A percentile compares a stretch with the other conserved stretches of the same genome.
phyloP scores from a whole-genome alignment of 2,113 vertebrate species.

The Menidia beryllina region DNA sequence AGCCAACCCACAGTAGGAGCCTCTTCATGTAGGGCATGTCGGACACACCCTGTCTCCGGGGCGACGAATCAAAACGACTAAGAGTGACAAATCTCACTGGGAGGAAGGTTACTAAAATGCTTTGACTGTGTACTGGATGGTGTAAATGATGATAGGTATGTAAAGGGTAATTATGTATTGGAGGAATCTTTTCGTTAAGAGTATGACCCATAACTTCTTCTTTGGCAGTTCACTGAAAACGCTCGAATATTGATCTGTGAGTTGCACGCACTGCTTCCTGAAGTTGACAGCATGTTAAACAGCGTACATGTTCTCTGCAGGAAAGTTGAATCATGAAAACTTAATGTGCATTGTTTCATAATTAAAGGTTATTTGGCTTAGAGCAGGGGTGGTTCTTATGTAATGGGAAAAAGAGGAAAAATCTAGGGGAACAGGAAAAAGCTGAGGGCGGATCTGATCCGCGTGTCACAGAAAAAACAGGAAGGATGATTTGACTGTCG shows the following conservation, averaged over 20 bases:
- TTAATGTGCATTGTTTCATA: conserved; percentile 8
- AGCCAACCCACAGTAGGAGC: conserved; percentile 42
- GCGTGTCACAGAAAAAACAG: conserved; percentile 65
- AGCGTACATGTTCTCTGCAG: background rate
- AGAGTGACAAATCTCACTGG: conserved; percentile 16
- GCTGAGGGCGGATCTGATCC: conserved; percentile 51
- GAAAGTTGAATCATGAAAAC: background rate
- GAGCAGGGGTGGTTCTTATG: conserved; percentile 21
- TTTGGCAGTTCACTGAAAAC: background rate
- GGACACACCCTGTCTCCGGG: conserved; percentile 41
- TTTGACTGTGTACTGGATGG: background rate
- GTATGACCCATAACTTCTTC: background rate
- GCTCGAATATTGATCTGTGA: rapidly evolving
- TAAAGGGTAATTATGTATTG: background rate
- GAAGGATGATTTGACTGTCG: conserved; percentile 60
- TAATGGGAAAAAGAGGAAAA: conserved; percentile 41
- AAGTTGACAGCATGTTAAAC: background rate
- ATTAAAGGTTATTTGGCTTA: conserved; percentile 5
- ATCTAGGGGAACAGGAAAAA: conserved; percentile 5
- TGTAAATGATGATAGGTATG: conserved; percentile 22
- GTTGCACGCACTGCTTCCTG: background rate
- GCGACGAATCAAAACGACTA: background rate
- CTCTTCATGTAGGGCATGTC: conserved; percentile 47
- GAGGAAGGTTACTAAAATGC: conserved; percentile 8
- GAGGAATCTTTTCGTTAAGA: background rate